Evolutionary conservation across 1,140 invertebrate species (phyloP).

Genomic region (Acromyrmex echinatior): DNA sequence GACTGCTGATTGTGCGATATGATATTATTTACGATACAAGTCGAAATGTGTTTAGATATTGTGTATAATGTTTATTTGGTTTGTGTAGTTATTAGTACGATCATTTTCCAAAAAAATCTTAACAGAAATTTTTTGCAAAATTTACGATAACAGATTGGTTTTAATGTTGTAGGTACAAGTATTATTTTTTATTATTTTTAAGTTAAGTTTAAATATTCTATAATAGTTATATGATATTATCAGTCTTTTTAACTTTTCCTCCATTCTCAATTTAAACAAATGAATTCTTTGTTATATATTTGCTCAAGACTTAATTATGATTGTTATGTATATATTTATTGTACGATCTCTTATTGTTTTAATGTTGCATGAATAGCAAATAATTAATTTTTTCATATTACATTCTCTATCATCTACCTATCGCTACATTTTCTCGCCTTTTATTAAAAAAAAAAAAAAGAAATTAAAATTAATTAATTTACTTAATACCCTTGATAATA

Average conservation of each 20-base stretch:
- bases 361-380: neutral
- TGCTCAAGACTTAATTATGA: neutral
- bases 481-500: neutral
- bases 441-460: neutral
- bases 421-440: neutral
- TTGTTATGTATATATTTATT: neutral
- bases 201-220: neutral
- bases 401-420: neutral
- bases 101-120: neutral
- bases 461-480: neutral
- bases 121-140: neutral
- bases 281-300: neutral
- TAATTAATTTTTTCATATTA: neutral
- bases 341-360: neutral
- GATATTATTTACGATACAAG: conserved; percentile 4
- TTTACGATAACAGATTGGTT: neutral
- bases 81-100: neutral
- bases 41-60: neutral
- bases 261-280: neutral
- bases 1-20: neutral
- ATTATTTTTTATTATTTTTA: neutral
- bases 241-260: neutral
- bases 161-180: neutral
- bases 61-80: neutral
- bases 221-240: neutral